phyloP scores from a whole-genome alignment of 1,140 invertebrate genomes.

The Maconellicoccus hirsutus region DNA sequence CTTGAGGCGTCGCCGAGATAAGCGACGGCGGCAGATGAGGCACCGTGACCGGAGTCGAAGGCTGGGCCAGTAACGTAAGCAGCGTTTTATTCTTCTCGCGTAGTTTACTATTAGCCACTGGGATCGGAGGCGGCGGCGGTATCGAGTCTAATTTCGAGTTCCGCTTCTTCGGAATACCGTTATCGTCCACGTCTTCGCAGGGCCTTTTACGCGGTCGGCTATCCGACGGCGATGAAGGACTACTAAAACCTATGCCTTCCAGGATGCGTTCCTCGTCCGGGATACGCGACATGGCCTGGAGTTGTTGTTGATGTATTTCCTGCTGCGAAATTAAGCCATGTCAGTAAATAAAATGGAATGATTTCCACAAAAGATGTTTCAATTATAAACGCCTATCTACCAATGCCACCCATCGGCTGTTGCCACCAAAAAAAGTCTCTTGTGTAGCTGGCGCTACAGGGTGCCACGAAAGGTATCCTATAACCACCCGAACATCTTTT shows the following conservation, averaged over 20 bases:
- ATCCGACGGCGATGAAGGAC: slow-evolving; percentile 39
- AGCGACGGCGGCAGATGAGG: slow-evolving; percentile 50
- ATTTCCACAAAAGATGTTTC: no score
- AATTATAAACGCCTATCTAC: no score
- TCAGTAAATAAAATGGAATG: no score
- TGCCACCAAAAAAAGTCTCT: no score
- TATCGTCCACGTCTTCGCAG: slow-evolving; percentile 50
- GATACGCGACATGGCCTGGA: background rate
- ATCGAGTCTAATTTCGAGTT: slow-evolving; percentile 24
- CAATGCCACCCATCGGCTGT: no score
- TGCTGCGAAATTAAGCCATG: background rate
- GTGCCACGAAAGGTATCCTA: no score
- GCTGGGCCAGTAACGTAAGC: slow-evolving; percentile 64
- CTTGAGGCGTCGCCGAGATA: slow-evolving; percentile 52
- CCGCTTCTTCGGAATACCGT: slow-evolving; percentile 20
- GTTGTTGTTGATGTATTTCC: slow-evolving; percentile 15
- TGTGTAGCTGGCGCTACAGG: no score
- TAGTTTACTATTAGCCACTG: slow-evolving; percentile 48
- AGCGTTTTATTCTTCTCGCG: slow-evolving; percentile 79
- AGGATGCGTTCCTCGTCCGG: background rate
- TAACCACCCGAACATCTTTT: no score
- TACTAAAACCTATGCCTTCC: background rate
- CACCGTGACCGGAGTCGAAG: slow-evolving; percentile 53
- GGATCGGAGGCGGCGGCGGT: slow-evolving; percentile 28
- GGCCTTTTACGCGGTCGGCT: slow-evolving; percentile 48